phyloP scores from a whole-genome alignment of 2,113 vertebrate species.

The Neolamprologus sp. region DNA sequence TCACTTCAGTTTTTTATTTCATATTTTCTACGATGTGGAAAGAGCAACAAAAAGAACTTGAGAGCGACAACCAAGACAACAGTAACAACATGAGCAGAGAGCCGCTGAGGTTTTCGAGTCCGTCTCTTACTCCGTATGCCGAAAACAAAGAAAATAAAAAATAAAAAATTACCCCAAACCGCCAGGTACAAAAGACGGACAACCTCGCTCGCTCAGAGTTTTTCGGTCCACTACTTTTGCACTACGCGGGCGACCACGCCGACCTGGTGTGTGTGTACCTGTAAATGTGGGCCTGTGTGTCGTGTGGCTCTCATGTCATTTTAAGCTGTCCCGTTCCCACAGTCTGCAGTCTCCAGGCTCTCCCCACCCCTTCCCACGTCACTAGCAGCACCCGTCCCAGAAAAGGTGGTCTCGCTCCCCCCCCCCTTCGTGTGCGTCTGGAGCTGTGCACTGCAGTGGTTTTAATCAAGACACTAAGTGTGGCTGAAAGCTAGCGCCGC shows the following conservation, averaged over 20 bases:
- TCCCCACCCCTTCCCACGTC: background rate
- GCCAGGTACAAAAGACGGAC: conserved; percentile 45
- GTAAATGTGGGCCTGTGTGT: conserved; percentile 36
- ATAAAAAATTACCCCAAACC: background rate
- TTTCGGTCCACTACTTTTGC: background rate
- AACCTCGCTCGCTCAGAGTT: background rate
- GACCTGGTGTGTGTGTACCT: conserved; percentile 12
- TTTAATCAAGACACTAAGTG: conserved; percentile 43
- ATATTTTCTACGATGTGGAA: conserved; percentile 75
- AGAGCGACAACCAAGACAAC: conserved; percentile 75
- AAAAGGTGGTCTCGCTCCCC: conserved; percentile 3
- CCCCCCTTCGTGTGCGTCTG: background rate
- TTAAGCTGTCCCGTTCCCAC: conserved; percentile 46
- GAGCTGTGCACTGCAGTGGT: conserved; percentile 40
- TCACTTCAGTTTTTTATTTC: conserved; percentile 76
- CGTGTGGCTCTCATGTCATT: conserved; percentile 50
- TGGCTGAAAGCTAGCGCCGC: conserved; percentile 39
- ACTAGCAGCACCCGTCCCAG: conserved; percentile 1
- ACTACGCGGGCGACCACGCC: background rate
- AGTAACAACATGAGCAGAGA: conserved; percentile 68
- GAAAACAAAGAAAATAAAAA: background rate
- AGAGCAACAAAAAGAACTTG: conserved; percentile 70
- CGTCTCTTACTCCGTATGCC: conserved; percentile 23
- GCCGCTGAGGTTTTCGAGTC: conserved; percentile 41
- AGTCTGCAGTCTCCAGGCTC: conserved; percentile 23